Percentiles rank a stretch among this genome's conserved stretches.
Conservation (phyloP, 2,797 vertebrate species). For the Pteropus rufus region DNA sequence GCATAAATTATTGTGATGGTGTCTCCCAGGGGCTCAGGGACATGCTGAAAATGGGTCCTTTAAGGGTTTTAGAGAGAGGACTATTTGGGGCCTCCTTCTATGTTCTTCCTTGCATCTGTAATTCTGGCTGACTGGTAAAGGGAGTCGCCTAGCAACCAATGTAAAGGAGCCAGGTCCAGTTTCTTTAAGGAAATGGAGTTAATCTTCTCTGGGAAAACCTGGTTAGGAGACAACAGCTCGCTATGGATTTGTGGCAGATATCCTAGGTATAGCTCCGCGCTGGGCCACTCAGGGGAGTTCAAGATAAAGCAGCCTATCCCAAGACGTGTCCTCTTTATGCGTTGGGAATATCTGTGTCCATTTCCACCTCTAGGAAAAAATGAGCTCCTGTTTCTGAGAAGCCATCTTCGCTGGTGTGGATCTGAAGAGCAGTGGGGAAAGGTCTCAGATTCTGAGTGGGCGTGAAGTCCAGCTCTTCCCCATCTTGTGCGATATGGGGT, state of each 20-base stretch:
- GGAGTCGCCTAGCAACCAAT: slow-evolving; percentile 5
- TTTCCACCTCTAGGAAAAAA: neutral
- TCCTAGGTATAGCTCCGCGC: neutral
- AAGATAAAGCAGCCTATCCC: neutral
- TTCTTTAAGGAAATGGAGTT: neutral
- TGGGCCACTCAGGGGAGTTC: neutral
- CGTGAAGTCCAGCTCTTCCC: neutral
- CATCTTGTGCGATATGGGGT: neutral
- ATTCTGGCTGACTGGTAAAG: neutral
- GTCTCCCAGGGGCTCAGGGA: neutral
- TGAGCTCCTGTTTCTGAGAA: neutral
- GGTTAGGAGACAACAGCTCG: neutral
- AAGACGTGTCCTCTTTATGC: neutral
- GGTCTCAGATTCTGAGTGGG: neutral
- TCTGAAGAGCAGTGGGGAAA: neutral
- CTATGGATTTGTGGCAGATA: neutral
- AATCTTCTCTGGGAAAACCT: neutral
- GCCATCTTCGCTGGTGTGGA: neutral
- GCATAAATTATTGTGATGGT: neutral
- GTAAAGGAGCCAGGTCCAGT: neutral
- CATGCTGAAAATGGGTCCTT: neutral
- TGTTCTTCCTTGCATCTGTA: neutral
- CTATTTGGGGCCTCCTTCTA: neutral
- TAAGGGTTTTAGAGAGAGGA: neutral
- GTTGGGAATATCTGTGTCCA: neutral